phyloP scores from a whole-genome alignment of 1,140 invertebrate species.

The Cyrtorhinus lividipennis region DNA sequence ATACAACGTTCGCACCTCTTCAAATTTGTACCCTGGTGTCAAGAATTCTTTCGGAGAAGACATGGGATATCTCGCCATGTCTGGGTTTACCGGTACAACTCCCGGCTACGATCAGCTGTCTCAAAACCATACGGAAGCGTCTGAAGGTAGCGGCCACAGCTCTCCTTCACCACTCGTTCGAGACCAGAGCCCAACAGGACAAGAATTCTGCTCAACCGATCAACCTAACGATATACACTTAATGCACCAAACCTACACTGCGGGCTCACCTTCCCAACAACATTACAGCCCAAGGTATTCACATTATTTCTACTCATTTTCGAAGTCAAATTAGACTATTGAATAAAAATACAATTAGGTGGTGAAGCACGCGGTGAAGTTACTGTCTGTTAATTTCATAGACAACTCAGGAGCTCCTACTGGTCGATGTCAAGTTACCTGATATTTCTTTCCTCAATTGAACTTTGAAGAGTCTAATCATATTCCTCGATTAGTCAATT shows the following conservation, averaged over 20 bases:
- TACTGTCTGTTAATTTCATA: too few species aligned
- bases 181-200: background rate
- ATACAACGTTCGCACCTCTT: background rate
- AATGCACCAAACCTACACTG: background rate
- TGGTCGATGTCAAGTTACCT: too few species aligned
- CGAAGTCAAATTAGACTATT: too few species aligned
- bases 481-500: too few species aligned
- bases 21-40: background rate
- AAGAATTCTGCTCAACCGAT: slow-evolving; percentile 3
- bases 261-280: background rate
- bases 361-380: too few species aligned
- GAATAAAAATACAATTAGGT: too few species aligned
- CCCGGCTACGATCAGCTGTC: background rate
- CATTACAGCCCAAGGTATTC: background rate
- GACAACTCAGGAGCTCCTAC: too few species aligned
- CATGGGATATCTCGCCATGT: background rate
- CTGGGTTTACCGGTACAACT: background rate
- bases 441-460: too few species aligned
- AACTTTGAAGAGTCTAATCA: too few species aligned
- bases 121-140: background rate
- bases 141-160: slow-evolving; percentile 11
- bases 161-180: background rate
- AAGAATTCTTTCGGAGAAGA: background rate
- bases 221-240: background rate
- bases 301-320: too few species aligned